Evolutionary conservation across 2,797 vertebrate species (phyloP).

Genomic region (Cryptoblepharus egeriae): DNA sequence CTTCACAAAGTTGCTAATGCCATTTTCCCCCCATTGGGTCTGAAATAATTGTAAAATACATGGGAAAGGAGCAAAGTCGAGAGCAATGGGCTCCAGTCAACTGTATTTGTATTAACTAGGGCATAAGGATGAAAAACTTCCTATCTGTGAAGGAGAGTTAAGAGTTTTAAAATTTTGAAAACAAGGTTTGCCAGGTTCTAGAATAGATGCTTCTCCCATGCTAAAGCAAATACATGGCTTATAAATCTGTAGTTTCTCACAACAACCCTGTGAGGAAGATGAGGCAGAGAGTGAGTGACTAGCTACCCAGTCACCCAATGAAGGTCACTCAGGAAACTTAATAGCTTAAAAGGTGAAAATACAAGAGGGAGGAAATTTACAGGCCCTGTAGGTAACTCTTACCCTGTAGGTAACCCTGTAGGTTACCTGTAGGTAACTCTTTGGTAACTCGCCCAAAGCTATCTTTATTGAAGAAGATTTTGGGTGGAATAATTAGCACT

Average conservation of each 20-base stretch:
- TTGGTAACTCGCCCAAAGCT: too few species aligned
- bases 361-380: background rate
- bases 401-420: too few species aligned
- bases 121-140: conserved; percentile 36
- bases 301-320: too few species aligned
- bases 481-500: too few species aligned
- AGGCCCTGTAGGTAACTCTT: background rate
- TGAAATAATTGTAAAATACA: conserved; percentile 40
- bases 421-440: too few species aligned
- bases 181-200: background rate
- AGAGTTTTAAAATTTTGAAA: background rate
- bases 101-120: conserved; percentile 45
- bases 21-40: conserved; percentile 46
- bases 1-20: conserved; percentile 52
- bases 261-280: background rate
- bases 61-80: conserved; percentile 40
- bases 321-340: too few species aligned
- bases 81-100: conserved; percentile 40
- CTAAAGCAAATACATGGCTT: too few species aligned
- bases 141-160: background rate
- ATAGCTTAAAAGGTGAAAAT: background rate
- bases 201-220: too few species aligned
- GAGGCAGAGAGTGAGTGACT: too few species aligned
- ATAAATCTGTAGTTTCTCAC: too few species aligned
- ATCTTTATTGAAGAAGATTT: background rate